Evolutionary conservation across 2,113 vertebrate genomes (phyloP).

Genomic region (Calyptomena viridis): DNA sequence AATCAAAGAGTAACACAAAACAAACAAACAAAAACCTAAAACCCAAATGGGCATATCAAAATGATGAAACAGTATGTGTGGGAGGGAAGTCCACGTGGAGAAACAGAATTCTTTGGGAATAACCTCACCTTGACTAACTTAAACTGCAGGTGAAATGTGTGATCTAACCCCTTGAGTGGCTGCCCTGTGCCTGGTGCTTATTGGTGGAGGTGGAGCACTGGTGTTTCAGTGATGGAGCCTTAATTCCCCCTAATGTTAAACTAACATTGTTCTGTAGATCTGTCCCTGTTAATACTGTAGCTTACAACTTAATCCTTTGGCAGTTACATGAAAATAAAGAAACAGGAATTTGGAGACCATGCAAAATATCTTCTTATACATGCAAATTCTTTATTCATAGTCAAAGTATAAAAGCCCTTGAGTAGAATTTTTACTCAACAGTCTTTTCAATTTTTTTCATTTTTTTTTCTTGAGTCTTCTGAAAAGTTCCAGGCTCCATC

Average conservation of each 20-base stretch:
- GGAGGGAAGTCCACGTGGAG: background rate
- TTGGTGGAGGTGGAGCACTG: background rate
- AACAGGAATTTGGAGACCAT: background rate
- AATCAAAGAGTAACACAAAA: background rate
- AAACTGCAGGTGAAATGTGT: background rate
- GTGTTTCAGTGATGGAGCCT: background rate
- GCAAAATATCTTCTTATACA: background rate
- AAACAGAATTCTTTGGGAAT: background rate
- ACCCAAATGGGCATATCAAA: background rate
- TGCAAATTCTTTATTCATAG: background rate
- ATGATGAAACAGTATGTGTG: background rate
- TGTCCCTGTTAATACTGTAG: background rate
- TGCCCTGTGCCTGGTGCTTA: background rate
- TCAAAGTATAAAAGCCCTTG: background rate
- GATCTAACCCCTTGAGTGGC: background rate
- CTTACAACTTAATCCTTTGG: background rate
- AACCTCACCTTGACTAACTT: background rate
- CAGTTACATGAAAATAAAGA: background rate
- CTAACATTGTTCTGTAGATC: background rate
- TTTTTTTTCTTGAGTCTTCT: background rate
- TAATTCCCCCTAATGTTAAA: background rate
- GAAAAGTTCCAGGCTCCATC: background rate
- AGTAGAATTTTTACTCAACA: background rate
- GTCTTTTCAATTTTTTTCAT: background rate
- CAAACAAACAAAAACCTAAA: background rate